A percentile compares a stretch with the other conserved stretches of the same genome.
These are phyloP conservation scores for Lobophora halterata DNA, from an alignment of 2,888 invertebrate species.

Conservation along the genomic window DNA sequence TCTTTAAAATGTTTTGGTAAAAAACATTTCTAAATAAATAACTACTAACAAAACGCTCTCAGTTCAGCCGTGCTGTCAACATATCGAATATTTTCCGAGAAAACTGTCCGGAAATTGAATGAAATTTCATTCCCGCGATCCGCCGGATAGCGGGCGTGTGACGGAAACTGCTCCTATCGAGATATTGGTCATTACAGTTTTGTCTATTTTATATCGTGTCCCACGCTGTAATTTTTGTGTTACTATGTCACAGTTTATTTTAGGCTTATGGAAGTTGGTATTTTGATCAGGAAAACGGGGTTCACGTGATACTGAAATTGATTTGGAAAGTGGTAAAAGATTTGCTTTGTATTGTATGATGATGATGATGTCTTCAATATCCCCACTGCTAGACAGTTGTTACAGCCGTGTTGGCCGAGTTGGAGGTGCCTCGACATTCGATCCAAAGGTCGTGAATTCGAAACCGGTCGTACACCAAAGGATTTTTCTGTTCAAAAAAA, in stretches of 20 bases:
- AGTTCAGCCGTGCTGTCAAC: background rate
- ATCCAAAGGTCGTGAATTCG: no score
- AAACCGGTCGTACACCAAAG: no score
- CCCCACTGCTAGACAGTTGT: no score
- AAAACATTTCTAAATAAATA: no score
- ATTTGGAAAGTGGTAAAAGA: no score
- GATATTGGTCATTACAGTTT: conserved; percentile 26
- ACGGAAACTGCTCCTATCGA: conserved; percentile 20
- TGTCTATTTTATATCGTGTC: conserved; percentile 14
- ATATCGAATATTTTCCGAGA: conserved; percentile 29
- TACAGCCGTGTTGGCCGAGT: no score
- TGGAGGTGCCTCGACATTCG: no score
- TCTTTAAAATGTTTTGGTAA: no score
- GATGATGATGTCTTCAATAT: no score
- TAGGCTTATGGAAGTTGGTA: conserved; percentile 12
- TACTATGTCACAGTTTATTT: conserved; percentile 18
- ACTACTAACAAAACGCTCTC: background rate
- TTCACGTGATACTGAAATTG: no score
- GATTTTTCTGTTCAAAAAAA: no score
- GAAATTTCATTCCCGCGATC: conserved; percentile 43
- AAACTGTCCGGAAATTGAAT: conserved; percentile 62
- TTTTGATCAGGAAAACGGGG: background rate
- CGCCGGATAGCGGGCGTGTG: conserved; percentile 26
- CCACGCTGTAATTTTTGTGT: conserved; percentile 17
- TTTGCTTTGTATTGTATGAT: no score